Conservation (phyloP, 1,140 invertebrate species). For the Sycophila sp. region DNA sequence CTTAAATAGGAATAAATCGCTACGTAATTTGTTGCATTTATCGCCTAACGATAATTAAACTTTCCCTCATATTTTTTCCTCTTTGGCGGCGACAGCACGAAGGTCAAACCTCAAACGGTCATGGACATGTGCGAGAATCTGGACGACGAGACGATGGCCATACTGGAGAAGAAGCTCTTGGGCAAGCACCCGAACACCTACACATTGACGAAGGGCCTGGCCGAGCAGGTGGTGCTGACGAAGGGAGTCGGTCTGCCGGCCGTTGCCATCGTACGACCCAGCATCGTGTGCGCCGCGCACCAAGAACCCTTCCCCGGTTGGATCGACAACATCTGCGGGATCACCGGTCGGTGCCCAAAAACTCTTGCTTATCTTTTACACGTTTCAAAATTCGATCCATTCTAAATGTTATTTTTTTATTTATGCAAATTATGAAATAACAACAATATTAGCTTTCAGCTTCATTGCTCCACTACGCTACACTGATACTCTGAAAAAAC, state of each 20-base stretch:
- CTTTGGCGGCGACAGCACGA: too few species aligned
- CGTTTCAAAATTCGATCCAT: too few species aligned
- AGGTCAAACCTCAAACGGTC: conserved; percentile 74
- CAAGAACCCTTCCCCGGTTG: conserved; percentile 87
- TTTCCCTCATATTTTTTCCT: too few species aligned
- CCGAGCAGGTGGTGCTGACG: conserved; percentile 78
- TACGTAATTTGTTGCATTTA: too few species aligned
- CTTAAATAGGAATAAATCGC: too few species aligned
- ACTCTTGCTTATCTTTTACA: not conserved
- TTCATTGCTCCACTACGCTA: too few species aligned
- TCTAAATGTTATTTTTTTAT: too few species aligned
- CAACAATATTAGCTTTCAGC: too few species aligned
- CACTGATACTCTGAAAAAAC: too few species aligned
- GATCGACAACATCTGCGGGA: conserved; percentile 95
- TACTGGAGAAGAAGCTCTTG: conserved; percentile 74
- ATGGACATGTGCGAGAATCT: conserved; percentile 78
- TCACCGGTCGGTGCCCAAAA: conserved; percentile 61
- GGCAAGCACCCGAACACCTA: conserved; percentile 89
- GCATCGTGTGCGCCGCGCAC: conserved; percentile 84
- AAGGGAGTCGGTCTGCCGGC: conserved; percentile 77
- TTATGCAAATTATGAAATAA: too few species aligned
- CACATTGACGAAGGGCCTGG: conserved; percentile 86
- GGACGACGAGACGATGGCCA: conserved; percentile 73
- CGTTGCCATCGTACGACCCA: conserved; percentile 89
- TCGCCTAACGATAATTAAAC: too few species aligned